Percentiles rank a stretch among this genome's conserved stretches.
Evolutionary conservation across 2,888 invertebrate species (phyloP).

Genomic region (Drosophila algonquin): DNA sequence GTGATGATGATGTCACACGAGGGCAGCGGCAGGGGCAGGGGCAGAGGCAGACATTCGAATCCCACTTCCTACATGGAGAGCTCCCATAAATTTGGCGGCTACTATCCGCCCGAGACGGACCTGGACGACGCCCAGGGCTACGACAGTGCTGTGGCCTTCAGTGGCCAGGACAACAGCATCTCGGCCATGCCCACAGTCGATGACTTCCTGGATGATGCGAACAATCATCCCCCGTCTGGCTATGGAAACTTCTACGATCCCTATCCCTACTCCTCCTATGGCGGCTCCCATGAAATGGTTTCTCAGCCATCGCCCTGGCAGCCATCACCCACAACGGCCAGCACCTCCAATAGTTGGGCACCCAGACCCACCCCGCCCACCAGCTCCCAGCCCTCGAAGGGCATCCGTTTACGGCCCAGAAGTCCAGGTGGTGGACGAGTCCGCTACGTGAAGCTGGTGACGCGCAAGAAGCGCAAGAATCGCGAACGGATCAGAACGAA

Average conservation of each 20-base stretch:
- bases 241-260: constrained; percentile 52
- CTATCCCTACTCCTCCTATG: constrained; percentile 23
- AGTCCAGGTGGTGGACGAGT: constrained; percentile 9
- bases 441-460: constrained; percentile 59
- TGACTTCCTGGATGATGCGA: constrained; percentile 50
- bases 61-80: neutral
- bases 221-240: constrained; percentile 28
- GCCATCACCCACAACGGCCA: constrained; percentile 5
- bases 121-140: constrained; percentile 33
- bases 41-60: neutral
- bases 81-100: constrained; percentile 16
- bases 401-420: constrained; percentile 1
- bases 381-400: constrained; percentile 12
- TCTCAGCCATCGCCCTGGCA: constrained; percentile 23
- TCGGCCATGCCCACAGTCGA: constrained; percentile 55
- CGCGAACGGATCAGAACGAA: constrained; percentile 68
- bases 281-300: constrained; percentile 17
- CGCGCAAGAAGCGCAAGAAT: constrained; percentile 78
- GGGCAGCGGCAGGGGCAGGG: neutral
- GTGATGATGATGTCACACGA: constrained; percentile 22
- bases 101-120: constrained; percentile 31
- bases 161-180: constrained; percentile 59
- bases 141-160: constrained; percentile 64
- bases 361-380: constrained; percentile 5
- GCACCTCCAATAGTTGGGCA: constrained; percentile 10